These are phyloP conservation scores for Diglossa cyanea DNA, from an alignment of 2,797 vertebrate species.

Conservation along the genomic window DNA sequence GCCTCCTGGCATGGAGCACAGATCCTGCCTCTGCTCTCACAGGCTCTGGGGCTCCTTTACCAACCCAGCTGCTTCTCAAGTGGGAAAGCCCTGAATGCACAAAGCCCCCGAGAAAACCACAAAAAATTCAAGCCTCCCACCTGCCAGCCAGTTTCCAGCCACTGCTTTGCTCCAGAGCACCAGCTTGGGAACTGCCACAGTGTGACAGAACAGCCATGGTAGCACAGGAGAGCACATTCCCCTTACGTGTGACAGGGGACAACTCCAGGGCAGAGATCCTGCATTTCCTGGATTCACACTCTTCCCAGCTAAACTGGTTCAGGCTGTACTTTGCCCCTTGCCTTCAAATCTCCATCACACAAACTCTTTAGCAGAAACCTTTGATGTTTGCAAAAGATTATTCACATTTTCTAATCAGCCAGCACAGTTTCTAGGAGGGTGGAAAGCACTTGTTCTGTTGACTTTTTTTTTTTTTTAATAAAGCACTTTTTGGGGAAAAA, in stretches of 20 bases:
- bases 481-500: constrained; percentile 20
- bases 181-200: background rate
- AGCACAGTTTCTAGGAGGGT: constrained; percentile 38
- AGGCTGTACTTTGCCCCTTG: background rate
- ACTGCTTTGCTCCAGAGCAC: background rate
- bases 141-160: background rate
- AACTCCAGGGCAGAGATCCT: constrained; percentile 43
- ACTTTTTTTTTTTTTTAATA: background rate
- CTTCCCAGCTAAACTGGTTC: background rate
- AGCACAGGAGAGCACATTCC: background rate
- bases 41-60: background rate
- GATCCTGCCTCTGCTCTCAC: background rate
- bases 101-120: accelerated
- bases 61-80: background rate
- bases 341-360: background rate
- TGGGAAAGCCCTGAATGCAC: background rate
- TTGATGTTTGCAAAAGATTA: background rate
- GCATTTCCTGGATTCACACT: constrained; percentile 6
- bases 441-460: constrained; percentile 44
- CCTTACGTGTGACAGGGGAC: background rate
- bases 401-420: constrained; percentile 15
- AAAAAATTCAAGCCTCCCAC: background rate
- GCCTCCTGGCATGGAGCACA: background rate
- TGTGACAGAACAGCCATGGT: background rate
- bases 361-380: background rate